phyloP scores from a whole-genome alignment of 1,140 invertebrate genomes.

The Drosophila sp. region DNA sequence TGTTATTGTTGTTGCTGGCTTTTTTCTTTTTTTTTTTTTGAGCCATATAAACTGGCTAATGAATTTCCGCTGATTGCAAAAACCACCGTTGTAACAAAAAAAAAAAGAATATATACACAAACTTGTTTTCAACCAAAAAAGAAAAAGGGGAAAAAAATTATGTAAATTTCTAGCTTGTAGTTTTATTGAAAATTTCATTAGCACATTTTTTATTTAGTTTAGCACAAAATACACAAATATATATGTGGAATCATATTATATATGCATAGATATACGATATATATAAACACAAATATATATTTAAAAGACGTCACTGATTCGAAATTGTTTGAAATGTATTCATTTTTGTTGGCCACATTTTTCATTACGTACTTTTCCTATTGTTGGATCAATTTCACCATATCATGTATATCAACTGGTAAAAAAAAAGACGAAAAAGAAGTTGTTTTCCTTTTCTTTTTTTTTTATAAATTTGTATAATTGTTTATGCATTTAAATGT shows the following conservation, averaged over 20 bases:
- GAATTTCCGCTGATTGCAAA: conserved; percentile 67
- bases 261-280: not conserved
- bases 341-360: not conserved
- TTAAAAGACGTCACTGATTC: conserved; percentile 1
- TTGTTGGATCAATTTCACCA: conserved; percentile 57
- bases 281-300: not conserved
- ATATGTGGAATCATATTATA: not conserved
- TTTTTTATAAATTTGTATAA: conserved; percentile 1
- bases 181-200: conserved; percentile 2
- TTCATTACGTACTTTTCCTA: conserved; percentile 30
- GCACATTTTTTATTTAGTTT: conserved; percentile 14
- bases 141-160: conserved; percentile 2
- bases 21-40: conserved; percentile 3
- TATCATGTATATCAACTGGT: conserved; percentile 34
- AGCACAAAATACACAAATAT: not conserved
- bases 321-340: conserved; percentile 15
- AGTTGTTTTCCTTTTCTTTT: conserved; percentile 10
- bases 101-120: not conserved
- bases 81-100: conserved; percentile 3
- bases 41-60: conserved; percentile 65
- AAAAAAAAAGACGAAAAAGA: not conserved
- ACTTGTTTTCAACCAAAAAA: conserved; percentile 21
- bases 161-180: not conserved
- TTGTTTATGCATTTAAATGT: conserved; percentile 29
- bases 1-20: conserved; percentile 18